Evolutionary conservation across 2,113 vertebrate genomes (phyloP).

Genomic region (Galbula dea): DNA sequence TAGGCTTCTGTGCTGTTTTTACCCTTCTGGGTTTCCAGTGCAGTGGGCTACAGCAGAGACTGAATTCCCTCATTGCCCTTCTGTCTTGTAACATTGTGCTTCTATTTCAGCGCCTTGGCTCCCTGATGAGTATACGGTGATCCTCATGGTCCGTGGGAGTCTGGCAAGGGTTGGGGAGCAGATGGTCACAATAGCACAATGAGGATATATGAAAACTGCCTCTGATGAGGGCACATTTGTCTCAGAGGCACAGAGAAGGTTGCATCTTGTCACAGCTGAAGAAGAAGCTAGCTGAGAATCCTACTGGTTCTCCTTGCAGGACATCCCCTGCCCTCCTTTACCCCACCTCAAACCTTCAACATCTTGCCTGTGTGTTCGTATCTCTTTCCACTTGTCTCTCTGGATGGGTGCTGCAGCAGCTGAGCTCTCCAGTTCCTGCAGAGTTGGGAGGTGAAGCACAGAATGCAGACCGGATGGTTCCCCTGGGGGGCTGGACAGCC

Average conservation of each 20-base stretch:
- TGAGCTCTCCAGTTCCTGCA: neutral
- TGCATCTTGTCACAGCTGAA: neutral
- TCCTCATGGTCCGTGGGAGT: neutral
- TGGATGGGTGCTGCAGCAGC: neutral
- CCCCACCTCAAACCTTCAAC: neutral
- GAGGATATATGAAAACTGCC: neutral
- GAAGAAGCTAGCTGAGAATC: neutral
- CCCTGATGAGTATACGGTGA: neutral
- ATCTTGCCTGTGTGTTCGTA: neutral
- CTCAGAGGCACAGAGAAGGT: neutral
- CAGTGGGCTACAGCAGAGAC: neutral
- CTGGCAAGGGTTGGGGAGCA: constrained; percentile 15
- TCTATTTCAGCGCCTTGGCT: constrained; percentile 7
- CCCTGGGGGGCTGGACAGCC: neutral
- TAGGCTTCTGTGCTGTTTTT: neutral
- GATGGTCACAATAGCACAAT: constrained; percentile 16
- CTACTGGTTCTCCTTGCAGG: neutral
- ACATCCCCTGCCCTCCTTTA: neutral
- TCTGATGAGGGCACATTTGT: neutral
- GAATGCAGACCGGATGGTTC: neutral
- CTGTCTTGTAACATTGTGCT: neutral
- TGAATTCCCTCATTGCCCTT: neutral
- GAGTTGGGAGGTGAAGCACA: neutral
- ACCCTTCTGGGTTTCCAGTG: neutral
- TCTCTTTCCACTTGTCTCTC: neutral